Percentiles rank a stretch among this genome's conserved stretches.
These are phyloP conservation scores for Fregetta grallaria DNA, from an alignment of 2,113 vertebrate genomes.

Conservation along the genomic window DNA sequence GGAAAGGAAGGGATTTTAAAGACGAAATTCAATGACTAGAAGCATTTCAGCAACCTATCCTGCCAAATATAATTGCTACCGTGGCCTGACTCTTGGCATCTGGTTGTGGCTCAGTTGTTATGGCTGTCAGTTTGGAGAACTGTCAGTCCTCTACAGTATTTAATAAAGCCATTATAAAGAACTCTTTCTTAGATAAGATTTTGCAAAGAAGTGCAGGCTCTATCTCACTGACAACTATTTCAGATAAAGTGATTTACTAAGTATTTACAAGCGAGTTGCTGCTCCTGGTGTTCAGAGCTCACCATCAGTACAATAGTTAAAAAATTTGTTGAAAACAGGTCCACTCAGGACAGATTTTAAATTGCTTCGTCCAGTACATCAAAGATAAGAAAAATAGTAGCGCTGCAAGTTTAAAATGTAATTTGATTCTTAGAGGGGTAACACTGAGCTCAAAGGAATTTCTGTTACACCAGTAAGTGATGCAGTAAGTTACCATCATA, in stretches of 20 bases:
- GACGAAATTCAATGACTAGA: conserved; percentile 11
- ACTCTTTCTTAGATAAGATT: not conserved
- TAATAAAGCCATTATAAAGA: not conserved
- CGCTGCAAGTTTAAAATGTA: not conserved
- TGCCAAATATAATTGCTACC: not conserved
- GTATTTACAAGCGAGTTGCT: not conserved
- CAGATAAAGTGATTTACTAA: not conserved
- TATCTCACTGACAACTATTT: not conserved
- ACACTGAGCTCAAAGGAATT: not conserved
- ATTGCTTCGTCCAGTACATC: not conserved
- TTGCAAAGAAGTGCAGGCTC: not conserved
- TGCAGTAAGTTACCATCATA: not conserved
- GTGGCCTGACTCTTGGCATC: not conserved
- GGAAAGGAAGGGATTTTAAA: not conserved
- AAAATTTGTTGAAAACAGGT: not conserved
- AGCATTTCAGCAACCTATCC: not conserved
- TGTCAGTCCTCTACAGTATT: not conserved
- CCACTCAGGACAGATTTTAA: not conserved
- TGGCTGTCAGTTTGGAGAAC: not conserved
- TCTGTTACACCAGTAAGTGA: not conserved
- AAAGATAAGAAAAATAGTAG: conserved; percentile 30
- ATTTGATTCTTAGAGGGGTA: not conserved
- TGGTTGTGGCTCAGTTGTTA: not conserved
- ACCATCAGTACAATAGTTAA: not conserved
- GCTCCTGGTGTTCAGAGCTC: not conserved